phyloP scores from a whole-genome alignment of 92 coral and sea anemone species.

The Zoanthus gigantus region DNA sequence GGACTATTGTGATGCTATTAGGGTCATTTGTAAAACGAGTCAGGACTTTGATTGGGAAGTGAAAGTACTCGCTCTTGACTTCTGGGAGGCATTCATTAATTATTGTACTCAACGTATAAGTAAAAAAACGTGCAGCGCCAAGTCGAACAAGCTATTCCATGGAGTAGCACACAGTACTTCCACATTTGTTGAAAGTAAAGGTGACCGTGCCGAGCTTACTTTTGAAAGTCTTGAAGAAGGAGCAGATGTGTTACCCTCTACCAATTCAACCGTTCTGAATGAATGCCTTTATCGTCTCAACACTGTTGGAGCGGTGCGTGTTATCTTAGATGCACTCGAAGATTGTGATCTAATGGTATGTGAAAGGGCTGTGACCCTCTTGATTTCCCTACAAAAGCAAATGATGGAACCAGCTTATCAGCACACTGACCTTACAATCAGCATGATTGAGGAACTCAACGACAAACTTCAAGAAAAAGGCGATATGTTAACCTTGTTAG shows the following conservation, averaged over 20 bases:
- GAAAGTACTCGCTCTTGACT: slow-evolving; percentile 79
- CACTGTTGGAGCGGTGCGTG: slow-evolving; percentile 60
- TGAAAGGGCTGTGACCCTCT: slow-evolving; percentile 70
- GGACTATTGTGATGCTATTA: background rate
- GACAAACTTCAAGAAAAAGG: background rate
- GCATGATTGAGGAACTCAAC: slow-evolving; percentile 18
- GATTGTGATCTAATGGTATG: slow-evolving; percentile 93
- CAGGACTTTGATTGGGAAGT: slow-evolving; percentile 99
- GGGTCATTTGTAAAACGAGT: slow-evolving; percentile 55
- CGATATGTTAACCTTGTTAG: slow-evolving; percentile 13
- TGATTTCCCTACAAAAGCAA: slow-evolving; percentile 47
- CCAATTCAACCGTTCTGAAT: background rate
- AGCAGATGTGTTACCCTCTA: background rate
- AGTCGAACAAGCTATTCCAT: background rate
- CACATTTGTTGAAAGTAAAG: background rate
- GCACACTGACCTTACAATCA: background rate
- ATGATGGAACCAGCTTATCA: background rate
- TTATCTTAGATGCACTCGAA: slow-evolving; percentile 68
- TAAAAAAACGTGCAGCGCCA: background rate
- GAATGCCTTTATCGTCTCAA: slow-evolving; percentile 36
- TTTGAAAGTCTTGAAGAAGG: background rate
- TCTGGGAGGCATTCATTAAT: slow-evolving; percentile 70
- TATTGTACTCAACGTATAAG: background rate
- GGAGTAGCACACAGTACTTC: background rate
- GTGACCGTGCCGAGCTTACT: background rate